Conservation (phyloP, 2,797 vertebrate species). For the Anas georgica region DNA sequence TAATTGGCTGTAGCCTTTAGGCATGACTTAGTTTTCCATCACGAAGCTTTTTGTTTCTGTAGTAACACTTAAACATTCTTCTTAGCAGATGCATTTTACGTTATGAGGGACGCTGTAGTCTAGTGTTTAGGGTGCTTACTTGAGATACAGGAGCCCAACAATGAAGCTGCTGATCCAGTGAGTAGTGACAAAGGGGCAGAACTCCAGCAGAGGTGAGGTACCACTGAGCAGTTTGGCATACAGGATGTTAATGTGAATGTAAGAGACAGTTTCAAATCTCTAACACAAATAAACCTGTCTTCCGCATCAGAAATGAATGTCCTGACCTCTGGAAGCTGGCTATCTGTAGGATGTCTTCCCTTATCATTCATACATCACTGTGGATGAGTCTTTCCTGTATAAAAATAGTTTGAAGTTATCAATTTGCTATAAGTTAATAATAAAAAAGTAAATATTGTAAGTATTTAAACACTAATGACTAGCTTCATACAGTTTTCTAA, state of each 20-base stretch:
- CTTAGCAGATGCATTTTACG: neutral
- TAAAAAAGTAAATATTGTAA: neutral
- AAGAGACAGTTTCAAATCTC: neutral
- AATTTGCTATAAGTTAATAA: neutral
- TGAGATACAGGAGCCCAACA: rapidly evolving
- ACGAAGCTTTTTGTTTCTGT: neutral
- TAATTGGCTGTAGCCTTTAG: neutral
- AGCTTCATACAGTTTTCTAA: neutral
- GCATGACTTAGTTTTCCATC: neutral
- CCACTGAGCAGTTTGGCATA: neutral
- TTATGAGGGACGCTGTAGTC: rapidly evolving
- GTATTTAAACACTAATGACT: neutral
- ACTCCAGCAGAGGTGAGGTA: neutral
- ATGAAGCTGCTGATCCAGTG: neutral
- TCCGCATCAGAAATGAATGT: neutral
- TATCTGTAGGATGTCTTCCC: neutral
- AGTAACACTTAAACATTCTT: neutral
- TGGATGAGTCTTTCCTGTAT: neutral
- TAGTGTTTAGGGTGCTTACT: neutral
- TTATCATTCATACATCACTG: neutral
- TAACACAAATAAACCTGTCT: neutral
- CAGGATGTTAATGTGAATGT: neutral
- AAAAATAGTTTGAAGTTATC: neutral
- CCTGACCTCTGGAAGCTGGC: neutral
- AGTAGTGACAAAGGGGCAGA: neutral